These are phyloP conservation scores for Brachionus plicatilis DNA, from an alignment of 1,140 invertebrate genomes.

Conservation along the genomic window DNA sequence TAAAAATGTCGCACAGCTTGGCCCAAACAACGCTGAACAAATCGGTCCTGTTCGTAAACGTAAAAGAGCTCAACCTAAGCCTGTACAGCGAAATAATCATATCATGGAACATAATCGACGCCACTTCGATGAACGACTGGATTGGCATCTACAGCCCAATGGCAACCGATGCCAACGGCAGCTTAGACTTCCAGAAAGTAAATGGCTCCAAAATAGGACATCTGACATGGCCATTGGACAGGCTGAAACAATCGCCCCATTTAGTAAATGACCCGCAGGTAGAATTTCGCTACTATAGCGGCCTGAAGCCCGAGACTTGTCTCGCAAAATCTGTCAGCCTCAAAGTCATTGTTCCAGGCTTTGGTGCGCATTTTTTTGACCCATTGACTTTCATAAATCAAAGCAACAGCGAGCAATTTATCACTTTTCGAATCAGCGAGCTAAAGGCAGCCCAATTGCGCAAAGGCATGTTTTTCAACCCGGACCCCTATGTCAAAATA, in stretches of 20 bases:
- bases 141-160: background rate
- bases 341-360: background rate
- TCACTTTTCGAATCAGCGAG: constrained; percentile 44
- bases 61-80: constrained; percentile 28
- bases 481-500: constrained; percentile 59
- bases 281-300: constrained; percentile 38
- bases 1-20: background rate
- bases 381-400: background rate
- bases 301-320: background rate
- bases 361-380: background rate
- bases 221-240: constrained; percentile 8
- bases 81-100: constrained; percentile 39
- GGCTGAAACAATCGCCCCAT: background rate
- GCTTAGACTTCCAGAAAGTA: background rate
- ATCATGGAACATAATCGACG: constrained; percentile 32
- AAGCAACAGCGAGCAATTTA: constrained; percentile 3
- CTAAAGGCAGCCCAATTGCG: constrained; percentile 56
- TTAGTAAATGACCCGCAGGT: background rate
- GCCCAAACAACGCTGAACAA: background rate
- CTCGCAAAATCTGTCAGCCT: constrained; percentile 2
- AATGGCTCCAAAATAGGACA: constrained; percentile 36
- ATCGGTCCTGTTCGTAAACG: constrained; percentile 25
- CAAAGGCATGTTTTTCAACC: constrained; percentile 60
- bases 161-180: background rate
- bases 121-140: constrained; percentile 17